Percentiles rank a stretch among this genome's conserved stretches.
Evolutionary conservation across 1,140 invertebrate genomes (phyloP).

Genomic region (Drosophila biarmipes): DNA sequence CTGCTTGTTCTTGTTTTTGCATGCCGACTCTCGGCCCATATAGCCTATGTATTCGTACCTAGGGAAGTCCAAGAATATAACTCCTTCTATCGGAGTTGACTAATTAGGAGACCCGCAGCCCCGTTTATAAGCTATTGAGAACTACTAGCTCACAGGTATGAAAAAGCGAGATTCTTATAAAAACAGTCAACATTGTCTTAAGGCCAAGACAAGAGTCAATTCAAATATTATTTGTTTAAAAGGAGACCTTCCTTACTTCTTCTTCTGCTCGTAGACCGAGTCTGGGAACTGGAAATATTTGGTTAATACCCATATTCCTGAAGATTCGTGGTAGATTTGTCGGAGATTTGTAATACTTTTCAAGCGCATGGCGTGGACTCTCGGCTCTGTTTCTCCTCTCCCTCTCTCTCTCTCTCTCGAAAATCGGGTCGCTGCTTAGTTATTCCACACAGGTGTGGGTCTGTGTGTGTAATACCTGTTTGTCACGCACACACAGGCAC

Average conservation of each 20-base stretch:
- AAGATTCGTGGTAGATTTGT: conserved; percentile 22
- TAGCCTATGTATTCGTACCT: conserved; percentile 7
- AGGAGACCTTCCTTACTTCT: no score
- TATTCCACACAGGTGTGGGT: conserved; percentile 60
- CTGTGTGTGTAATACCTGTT: conserved; percentile 57
- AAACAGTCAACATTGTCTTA: no score
- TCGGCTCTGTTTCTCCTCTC: conserved; percentile 25
- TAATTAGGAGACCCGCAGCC: not conserved
- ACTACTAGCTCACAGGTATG: no score
- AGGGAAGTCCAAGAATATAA: not conserved
- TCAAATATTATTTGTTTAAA: no score
- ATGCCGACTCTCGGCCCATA: conserved; percentile 27
- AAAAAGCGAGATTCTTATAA: no score
- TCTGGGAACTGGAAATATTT: not conserved
- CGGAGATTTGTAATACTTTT: conserved; percentile 31
- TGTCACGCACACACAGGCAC: conserved; percentile 38
- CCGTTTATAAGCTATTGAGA: not conserved
- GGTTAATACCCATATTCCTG: not conserved
- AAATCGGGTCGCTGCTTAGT: conserved; percentile 77
- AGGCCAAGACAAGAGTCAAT: no score
- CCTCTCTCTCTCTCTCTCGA: conserved; percentile 15
- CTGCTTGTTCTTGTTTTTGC: conserved; percentile 22
- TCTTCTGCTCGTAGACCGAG: not conserved
- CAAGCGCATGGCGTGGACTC: conserved; percentile 36
- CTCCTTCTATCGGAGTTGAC: not conserved